phyloP scores from a whole-genome alignment of 1,140 invertebrate genomes.

The Lycorma delicatula region DNA sequence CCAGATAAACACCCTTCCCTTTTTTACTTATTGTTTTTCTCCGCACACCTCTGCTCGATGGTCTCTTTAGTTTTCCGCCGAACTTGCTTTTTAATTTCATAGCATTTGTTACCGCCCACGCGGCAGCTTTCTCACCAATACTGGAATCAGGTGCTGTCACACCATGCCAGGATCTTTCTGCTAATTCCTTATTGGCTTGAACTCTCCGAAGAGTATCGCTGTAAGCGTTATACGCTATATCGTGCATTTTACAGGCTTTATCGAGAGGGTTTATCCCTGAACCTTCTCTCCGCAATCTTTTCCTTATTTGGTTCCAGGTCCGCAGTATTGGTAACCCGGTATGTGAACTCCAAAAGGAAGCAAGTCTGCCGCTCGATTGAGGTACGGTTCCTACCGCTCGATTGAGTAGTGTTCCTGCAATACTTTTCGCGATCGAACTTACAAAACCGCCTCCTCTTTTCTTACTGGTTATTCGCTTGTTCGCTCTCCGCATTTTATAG shows the following conservation, averaged over 20 bases:
- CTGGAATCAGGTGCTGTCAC: conserved; percentile 35
- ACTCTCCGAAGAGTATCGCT: conserved; percentile 33
- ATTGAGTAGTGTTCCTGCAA: too few species aligned
- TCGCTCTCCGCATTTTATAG: too few species aligned
- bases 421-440: too few species aligned
- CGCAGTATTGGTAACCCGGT: conserved; percentile 32
- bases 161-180: conserved; percentile 33
- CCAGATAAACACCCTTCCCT: conserved; percentile 33
- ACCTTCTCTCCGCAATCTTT: conserved; percentile 37
- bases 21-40: conserved; percentile 1
- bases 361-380: conserved; percentile 1
- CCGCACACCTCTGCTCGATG: background rate
- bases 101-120: conserved; percentile 28
- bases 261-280: conserved; percentile 37
- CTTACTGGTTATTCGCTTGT: too few species aligned
- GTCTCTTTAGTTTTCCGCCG: conserved; percentile 13
- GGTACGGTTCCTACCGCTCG: background rate
- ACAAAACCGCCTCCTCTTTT: too few species aligned
- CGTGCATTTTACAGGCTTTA: conserved; percentile 37
- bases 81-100: conserved; percentile 35
- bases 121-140: conserved; percentile 33
- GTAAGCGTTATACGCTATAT: conserved; percentile 35
- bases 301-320: conserved; percentile 37
- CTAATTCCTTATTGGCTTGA: conserved; percentile 34
- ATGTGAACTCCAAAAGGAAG: conserved; percentile 11